Evolutionary conservation across 1,140 invertebrate genomes (phyloP).

Genomic region (Drosophila pseudoobscura): DNA sequence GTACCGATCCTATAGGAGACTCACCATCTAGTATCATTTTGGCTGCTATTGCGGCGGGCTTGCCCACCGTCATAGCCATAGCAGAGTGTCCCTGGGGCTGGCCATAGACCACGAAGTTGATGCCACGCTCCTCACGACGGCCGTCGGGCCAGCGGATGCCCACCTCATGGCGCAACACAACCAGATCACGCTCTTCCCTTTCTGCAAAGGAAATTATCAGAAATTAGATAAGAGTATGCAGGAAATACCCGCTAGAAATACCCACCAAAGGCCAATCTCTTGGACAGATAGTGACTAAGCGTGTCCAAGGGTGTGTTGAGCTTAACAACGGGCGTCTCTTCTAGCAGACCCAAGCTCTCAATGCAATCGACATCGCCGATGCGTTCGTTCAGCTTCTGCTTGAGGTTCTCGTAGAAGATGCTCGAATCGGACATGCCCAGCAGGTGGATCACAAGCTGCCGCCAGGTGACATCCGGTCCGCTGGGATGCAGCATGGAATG

Average conservation of each 20-base stretch:
- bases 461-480: constrained; percentile 98
- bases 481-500: constrained; percentile 95
- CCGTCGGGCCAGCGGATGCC: constrained; percentile 96
- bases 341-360: constrained; percentile 94
- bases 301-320: constrained; percentile 95
- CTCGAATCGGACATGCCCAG: constrained; percentile 92
- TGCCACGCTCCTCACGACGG: constrained; percentile 91
- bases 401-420: constrained; percentile 97
- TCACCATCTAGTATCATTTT: constrained; percentile 97
- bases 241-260: constrained; percentile 4
- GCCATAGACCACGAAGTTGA: constrained; percentile 97
- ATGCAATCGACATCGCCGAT: constrained; percentile 90
- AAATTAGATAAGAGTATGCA: neutral
- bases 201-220: constrained; percentile 75
- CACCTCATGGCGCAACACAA: constrained; percentile 97
- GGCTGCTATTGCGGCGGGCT: constrained; percentile 97
- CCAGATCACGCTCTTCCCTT: constrained; percentile 93
- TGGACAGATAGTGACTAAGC: constrained; percentile 94
- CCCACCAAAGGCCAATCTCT: constrained; percentile 91
- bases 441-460: constrained; percentile 93
- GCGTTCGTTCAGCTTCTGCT: constrained; percentile 90
- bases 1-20: constrained; percentile 78
- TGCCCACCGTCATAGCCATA: constrained; percentile 98
- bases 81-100: constrained; percentile 94
- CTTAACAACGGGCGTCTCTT: constrained; percentile 93